Conservation (phyloP, 2,797 vertebrate genomes). For the Sebastes goodei region DNA sequence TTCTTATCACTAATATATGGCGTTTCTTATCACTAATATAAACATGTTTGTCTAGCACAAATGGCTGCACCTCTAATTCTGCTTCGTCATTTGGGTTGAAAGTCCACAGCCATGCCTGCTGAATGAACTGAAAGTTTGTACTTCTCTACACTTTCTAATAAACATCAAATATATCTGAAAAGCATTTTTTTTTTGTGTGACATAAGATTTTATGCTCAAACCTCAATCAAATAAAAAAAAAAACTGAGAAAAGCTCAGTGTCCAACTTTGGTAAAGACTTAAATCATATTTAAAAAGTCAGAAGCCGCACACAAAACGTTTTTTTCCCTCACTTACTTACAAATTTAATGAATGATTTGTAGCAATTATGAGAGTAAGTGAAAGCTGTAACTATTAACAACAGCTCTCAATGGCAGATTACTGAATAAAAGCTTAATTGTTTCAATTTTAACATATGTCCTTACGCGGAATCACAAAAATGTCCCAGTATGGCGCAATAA, state of each 20-base stretch:
- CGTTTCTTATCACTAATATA: too few relatives aligned
- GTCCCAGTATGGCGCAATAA: background rate
- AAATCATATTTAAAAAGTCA: background rate
- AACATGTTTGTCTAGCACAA: background rate
- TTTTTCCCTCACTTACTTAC: background rate
- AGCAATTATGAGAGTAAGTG: background rate
- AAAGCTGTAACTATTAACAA: slow-evolving; percentile 2
- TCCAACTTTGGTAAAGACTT: background rate
- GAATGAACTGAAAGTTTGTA: background rate
- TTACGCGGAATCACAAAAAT: background rate
- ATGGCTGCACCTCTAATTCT: background rate
- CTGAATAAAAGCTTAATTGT: background rate
- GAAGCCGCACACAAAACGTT: background rate
- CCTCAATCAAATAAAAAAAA: background rate
- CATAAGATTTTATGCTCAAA: background rate
- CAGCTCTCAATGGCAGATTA: background rate
- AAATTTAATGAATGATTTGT: background rate
- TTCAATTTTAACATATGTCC: background rate
- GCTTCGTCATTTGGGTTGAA: background rate
- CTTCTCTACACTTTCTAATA: too few relatives aligned
- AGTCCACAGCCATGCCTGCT: background rate
- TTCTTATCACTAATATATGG: background rate
- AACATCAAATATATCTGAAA: background rate
- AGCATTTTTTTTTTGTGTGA: background rate
- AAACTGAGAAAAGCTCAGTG: background rate